These are phyloP conservation scores for Embidobia sp. DNA, from an alignment of 2,888 invertebrate genomes.

Conservation along the genomic window DNA sequence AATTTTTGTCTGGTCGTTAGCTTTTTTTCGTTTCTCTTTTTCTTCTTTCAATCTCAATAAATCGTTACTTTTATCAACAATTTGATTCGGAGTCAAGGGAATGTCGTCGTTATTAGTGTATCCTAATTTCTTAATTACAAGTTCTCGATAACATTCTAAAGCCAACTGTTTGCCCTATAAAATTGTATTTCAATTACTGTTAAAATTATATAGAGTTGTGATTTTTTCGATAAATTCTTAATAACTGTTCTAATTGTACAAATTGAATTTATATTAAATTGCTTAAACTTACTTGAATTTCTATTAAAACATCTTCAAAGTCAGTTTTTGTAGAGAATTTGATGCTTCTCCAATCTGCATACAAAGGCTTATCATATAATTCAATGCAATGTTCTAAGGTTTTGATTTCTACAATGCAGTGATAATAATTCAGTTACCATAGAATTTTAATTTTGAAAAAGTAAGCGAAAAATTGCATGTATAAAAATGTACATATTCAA, in stretches of 20 bases:
- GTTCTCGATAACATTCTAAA: slow-evolving; percentile 69
- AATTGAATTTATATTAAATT: background rate
- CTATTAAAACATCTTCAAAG: slow-evolving; percentile 53
- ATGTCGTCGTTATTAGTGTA: slow-evolving; percentile 9
- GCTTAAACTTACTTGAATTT: slow-evolving; percentile 64
- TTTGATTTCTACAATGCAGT: slow-evolving; percentile 66
- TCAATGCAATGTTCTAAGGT: slow-evolving; percentile 70
- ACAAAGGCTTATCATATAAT: slow-evolving; percentile 75
- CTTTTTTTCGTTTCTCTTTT: no score
- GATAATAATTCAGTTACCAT: no score
- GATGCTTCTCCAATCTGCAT: slow-evolving; percentile 75
- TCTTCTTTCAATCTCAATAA: slow-evolving; percentile 2
- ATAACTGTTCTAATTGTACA: no score
- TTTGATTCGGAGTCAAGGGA: slow-evolving; percentile 1
- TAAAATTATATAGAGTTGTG: background rate
- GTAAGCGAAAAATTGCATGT: no score
- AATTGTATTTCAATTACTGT: slow-evolving; percentile 7
- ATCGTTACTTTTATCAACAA: slow-evolving; percentile 5
- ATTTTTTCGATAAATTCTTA: no score
- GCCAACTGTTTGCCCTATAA: slow-evolving; percentile 73
- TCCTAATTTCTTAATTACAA: slow-evolving; percentile 69
- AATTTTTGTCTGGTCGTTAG: no score
- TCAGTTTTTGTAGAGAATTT: slow-evolving; percentile 42
- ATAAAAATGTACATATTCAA: no score
- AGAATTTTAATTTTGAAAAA: no score